Evolutionary conservation across 2,797 vertebrate species (phyloP).

Genomic region (Poeciliopsis infans): DNA sequence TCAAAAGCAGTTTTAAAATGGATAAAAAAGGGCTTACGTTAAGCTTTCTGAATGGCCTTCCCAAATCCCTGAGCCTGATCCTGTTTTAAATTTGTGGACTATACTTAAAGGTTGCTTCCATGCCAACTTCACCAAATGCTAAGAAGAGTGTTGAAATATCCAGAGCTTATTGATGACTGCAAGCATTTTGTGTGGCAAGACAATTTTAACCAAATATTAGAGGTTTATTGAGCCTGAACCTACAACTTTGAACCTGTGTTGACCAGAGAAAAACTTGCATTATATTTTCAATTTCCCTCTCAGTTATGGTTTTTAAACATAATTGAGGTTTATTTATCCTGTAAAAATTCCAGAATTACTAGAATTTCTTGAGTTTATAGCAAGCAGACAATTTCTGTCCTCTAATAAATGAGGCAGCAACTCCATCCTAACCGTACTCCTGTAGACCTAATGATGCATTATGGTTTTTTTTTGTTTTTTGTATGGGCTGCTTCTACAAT

Average conservation of each 20-base stretch:
- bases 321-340: neutral
- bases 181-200: neutral
- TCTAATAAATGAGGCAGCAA: neutral
- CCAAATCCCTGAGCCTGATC: neutral
- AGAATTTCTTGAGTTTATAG: neutral
- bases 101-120: neutral
- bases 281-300: neutral
- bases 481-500: neutral
- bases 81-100: neutral
- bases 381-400: neutral
- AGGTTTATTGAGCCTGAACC: neutral
- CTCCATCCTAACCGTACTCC: neutral
- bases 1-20: conserved; percentile 1
- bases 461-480: neutral
- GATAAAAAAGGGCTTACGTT: neutral
- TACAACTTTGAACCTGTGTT: neutral
- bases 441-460: neutral
- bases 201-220: neutral
- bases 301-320: neutral
- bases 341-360: neutral
- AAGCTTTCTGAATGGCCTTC: conserved; percentile 2
- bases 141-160: neutral
- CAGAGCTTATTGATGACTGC: neutral
- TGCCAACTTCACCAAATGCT: neutral
- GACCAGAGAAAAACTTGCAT: neutral